phyloP scores from a whole-genome alignment of 2,888 invertebrate genomes.

The Nasonia oneida region DNA sequence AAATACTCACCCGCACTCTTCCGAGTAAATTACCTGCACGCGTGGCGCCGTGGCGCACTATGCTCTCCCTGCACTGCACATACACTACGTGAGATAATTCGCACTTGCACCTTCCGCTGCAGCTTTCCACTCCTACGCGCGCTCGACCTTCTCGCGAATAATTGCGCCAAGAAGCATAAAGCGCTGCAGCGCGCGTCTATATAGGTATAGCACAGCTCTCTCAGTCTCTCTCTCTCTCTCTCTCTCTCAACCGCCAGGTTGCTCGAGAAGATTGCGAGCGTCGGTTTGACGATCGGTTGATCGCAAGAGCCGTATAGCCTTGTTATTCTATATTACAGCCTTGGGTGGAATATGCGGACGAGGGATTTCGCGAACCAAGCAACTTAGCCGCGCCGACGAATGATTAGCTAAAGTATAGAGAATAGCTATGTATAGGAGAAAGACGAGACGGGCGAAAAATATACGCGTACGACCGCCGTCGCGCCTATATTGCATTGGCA shows the following conservation, averaged over 20 bases:
- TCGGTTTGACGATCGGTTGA: background rate
- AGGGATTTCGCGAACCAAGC: too few relatives aligned
- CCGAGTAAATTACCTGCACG: background rate
- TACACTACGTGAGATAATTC: constrained; percentile 3
- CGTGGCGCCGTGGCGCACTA: background rate
- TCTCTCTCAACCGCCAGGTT: background rate
- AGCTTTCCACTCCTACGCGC: background rate
- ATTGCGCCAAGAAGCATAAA: constrained; percentile 27
- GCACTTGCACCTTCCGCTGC: background rate
- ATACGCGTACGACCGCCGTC: background rate
- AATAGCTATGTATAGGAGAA: background rate
- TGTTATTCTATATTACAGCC: background rate
- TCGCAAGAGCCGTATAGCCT: background rate
- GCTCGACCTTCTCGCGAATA: constrained; percentile 27
- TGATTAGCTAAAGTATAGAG: background rate
- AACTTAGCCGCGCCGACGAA: too few relatives aligned
- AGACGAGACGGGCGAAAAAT: background rate
- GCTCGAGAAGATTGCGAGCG: background rate
- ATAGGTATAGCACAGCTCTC: background rate
- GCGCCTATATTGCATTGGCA: background rate
- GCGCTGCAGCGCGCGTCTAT: background rate
- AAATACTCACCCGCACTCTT: background rate
- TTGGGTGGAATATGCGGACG: too few relatives aligned
- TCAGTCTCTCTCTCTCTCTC: background rate
- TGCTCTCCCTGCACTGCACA: background rate